Evolutionary conservation across 2,888 invertebrate species (phyloP), one percentile per base, ranked within the genome.

Genomic region (Sesamia inferens): DNA sequence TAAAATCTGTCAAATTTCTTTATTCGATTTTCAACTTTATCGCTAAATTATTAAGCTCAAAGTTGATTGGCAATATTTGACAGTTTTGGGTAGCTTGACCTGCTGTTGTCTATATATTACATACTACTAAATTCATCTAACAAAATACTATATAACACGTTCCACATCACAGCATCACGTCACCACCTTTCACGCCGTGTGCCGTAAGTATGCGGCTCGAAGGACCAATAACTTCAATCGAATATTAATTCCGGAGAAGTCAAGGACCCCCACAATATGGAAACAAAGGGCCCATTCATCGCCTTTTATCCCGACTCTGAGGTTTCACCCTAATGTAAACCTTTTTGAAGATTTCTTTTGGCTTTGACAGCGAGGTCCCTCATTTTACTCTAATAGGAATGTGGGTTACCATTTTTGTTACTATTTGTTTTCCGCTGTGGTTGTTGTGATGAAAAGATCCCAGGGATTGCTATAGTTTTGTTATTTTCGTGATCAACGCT

Each of bases 341-440:
- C 90, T 91, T 93, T 92, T 93, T 92, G 90, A 91, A 90, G 89
- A 90, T 88, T 89, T 89, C 82, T 88, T 89, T 83, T 83, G 74
- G 81, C 89, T 92, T 93, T 92, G 91, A 90, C 87, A 84, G 79
- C 80, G 76, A 85, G 84, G 88, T 88, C 87, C 82, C 88, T 83
- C 78, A 73, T 78, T 82, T 90, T 91, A 89, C 89, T 88, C 83
- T 88, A 91, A 89, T 90, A 88, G 87, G 85, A 88, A 90, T 88
- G 81, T 72, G 76, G 73, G 66, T 73, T 78, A 62, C 67, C 61
- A 69, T 73, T 74, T 64, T 73, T 76, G 71, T 81, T 74, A 14
- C 74, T 72, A 58, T 24, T 24, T 24, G 47, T 65, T 73, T 63
- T 5, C 51, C 24, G 31, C 8, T 68, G 16, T 31, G 16, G 39